A percentile compares a stretch with the other conserved stretches of the same genome.
Conservation (phyloP, 2,888 invertebrate genomes). For the Leucoma salicis region DNA sequence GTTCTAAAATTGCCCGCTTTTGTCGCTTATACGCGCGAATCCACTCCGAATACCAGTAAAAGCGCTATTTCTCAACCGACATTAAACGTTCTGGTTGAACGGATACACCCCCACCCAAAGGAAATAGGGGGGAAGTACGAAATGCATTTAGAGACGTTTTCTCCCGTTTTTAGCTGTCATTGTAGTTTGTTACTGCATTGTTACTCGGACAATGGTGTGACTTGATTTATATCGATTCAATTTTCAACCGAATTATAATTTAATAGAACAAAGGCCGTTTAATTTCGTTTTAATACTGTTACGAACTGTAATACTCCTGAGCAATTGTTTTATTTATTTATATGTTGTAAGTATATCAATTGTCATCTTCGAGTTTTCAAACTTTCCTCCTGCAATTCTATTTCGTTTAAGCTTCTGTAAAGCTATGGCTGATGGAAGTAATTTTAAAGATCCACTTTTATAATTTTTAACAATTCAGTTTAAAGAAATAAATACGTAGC, state of each 20-base stretch:
- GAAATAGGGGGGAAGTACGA: conserved; percentile 11
- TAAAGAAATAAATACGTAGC: no score
- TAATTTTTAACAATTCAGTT: no score
- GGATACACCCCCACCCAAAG: conserved; percentile 23
- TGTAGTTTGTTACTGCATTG: conserved; percentile 37
- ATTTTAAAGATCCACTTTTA: no score
- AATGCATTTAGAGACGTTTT: conserved; percentile 33
- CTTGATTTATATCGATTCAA: conserved; percentile 39
- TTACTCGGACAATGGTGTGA: conserved; percentile 30
- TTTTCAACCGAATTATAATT: conserved; percentile 37
- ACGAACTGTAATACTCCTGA: conserved; percentile 19
- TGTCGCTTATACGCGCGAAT: conserved; percentile 40
- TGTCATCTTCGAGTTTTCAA: no score
- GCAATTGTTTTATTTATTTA: not conserved
- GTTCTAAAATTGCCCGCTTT: conserved; percentile 42
- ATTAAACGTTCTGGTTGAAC: conserved; percentile 37
- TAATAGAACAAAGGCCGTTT: conserved; percentile 26
- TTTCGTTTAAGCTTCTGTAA: no score
- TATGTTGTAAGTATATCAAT: no score
- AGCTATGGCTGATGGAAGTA: no score
- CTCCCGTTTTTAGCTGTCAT: conserved; percentile 27
- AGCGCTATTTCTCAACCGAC: conserved; percentile 41
- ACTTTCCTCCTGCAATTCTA: no score
- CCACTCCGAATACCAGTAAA: conserved; percentile 37
- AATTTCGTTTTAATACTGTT: conserved; percentile 27